A percentile compares a stretch with the other conserved stretches of the same genome.
Conservation (phyloP, 1,140 invertebrate species). For the Drosophila bifasciata region DNA sequence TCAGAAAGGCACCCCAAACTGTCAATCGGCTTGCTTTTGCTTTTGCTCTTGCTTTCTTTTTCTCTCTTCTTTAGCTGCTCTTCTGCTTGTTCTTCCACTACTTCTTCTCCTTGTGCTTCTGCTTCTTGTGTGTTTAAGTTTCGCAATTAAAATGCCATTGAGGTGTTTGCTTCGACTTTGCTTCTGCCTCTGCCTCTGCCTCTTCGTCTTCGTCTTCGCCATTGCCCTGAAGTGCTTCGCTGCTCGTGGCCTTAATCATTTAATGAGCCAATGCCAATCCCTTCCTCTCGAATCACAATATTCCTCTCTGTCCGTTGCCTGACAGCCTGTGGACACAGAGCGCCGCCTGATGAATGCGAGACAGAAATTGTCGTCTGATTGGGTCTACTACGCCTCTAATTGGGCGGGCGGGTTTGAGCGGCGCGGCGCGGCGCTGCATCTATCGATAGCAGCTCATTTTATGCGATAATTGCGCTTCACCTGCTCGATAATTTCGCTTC, state of each 20-base stretch:
- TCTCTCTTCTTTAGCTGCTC: constrained; percentile 5
- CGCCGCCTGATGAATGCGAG: constrained; percentile 12
- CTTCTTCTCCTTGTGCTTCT: neutral
- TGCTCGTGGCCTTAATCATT: constrained; percentile 21
- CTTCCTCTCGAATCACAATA: neutral
- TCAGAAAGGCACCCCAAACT: constrained; percentile 14
- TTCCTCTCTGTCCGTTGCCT: neutral
- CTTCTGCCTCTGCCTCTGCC: neutral
- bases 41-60: constrained; percentile 18
- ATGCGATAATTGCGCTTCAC: constrained; percentile 26
- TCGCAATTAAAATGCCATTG: constrained; percentile 73
- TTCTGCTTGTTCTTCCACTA: neutral
- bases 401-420: constrained; percentile 6
- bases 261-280: constrained; percentile 55
- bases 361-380: constrained; percentile 27
- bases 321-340: constrained; percentile 11
- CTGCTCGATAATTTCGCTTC: constrained; percentile 24
- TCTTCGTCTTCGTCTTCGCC: no score
- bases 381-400: constrained; percentile 20
- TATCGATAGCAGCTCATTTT: constrained; percentile 5
- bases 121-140: constrained; percentile 46
- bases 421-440: no score
- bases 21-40: constrained; percentile 15
- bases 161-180: constrained; percentile 33
- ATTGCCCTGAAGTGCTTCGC: neutral